phyloP scores from a whole-genome alignment of 2,888 invertebrate species.

The Sclerodermus sp. region DNA sequence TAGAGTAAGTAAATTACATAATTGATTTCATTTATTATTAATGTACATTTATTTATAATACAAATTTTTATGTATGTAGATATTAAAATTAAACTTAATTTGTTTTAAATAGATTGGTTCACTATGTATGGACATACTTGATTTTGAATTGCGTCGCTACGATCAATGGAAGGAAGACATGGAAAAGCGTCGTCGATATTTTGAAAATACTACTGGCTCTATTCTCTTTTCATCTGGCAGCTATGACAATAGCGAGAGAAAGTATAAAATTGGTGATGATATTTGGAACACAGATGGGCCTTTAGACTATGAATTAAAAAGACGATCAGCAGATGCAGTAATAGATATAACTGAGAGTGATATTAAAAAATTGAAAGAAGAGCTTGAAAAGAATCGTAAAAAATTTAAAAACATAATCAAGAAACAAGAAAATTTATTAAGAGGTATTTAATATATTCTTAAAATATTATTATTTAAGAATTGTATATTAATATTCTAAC shows the following conservation, averaged over 20 bases:
- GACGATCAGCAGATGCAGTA: slow-evolving; percentile 37
- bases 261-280: slow-evolving; percentile 46
- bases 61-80: background rate
- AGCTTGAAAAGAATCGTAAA: slow-evolving; percentile 76
- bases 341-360: slow-evolving; percentile 41
- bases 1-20: slow-evolving; percentile 67
- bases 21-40: slow-evolving; percentile 6
- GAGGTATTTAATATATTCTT: slow-evolving; percentile 61
- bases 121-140: slow-evolving; percentile 93
- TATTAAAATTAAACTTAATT: background rate
- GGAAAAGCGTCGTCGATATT: slow-evolving; percentile 61
- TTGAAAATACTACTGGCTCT: slow-evolving; percentile 54
- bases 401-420: slow-evolving; percentile 80
- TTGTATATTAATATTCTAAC: background rate
- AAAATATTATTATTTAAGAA: slow-evolving; percentile 5
- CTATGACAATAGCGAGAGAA: slow-evolving; percentile 45
- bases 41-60: too few species aligned
- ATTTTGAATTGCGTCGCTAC: slow-evolving; percentile 90
- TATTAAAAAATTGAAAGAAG: slow-evolving; percentile 63
- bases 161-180: slow-evolving; percentile 86
- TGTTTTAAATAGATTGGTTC: slow-evolving; percentile 76
- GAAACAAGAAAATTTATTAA: slow-evolving; percentile 89
- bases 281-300: slow-evolving; percentile 51
- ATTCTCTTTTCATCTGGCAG: slow-evolving; percentile 43
- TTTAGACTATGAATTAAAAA: slow-evolving; percentile 48